Conservation (phyloP, 2,113 vertebrate genomes). For the Sceloporus tristichus region DNA sequence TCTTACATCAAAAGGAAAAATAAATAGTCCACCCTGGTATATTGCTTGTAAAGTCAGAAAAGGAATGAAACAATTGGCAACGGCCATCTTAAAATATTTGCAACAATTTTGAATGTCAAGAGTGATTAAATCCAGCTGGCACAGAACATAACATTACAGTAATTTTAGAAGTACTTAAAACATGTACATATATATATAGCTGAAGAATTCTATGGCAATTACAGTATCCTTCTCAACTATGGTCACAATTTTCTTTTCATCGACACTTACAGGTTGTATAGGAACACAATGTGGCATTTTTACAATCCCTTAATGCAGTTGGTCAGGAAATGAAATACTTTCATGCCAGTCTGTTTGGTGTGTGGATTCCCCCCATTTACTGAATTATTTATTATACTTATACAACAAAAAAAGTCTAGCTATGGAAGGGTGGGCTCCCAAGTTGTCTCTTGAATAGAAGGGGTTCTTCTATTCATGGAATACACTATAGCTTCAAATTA, state of each 20-base stretch:
- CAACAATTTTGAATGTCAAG: conserved; percentile 42
- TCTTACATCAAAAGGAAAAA: conserved; percentile 58
- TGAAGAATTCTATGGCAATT: not conserved
- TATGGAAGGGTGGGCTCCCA: not conserved
- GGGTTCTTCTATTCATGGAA: not conserved
- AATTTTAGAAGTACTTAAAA: conserved; percentile 20
- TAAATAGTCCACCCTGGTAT: conserved; percentile 55
- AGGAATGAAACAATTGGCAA: conserved; percentile 44
- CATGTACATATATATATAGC: not conserved
- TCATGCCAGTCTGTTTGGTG: not conserved
- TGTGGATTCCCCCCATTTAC: not conserved
- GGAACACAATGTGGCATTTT: not conserved
- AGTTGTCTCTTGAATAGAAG: not conserved
- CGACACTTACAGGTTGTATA: not conserved
- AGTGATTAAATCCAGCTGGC: conserved; percentile 29
- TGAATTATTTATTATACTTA: not conserved
- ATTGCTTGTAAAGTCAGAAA: conserved; percentile 48
- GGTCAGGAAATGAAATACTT: not conserved
- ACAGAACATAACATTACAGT: conserved; percentile 6
- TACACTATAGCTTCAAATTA: not conserved
- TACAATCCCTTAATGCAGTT: conserved; percentile 22
- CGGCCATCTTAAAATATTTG: conserved; percentile 46
- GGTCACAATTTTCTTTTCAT: not conserved
- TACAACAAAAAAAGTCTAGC: not conserved
- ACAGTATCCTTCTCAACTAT: not conserved